Percentiles rank a stretch among this genome's conserved stretches.
phyloP scores from a whole-genome alignment of 2,113 vertebrate species.

The Gobiocypris rarus region DNA sequence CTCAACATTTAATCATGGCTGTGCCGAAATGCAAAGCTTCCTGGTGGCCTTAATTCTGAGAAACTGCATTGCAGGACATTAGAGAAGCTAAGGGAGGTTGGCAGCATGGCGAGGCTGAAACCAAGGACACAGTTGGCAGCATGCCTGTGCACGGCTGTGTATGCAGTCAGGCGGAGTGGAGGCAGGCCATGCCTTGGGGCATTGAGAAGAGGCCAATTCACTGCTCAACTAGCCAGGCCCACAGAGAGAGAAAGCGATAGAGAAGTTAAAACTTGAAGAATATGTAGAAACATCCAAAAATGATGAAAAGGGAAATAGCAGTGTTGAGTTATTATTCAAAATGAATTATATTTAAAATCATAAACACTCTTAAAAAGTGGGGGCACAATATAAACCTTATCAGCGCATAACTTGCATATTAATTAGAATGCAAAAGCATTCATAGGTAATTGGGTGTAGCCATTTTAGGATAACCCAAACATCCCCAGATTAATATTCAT shows the following conservation, averaged over 20 bases:
- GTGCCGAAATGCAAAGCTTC: slow-evolving; percentile 13
- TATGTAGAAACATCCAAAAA: not conserved
- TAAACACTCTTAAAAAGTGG: not conserved
- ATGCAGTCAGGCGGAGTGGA: slow-evolving; percentile 43
- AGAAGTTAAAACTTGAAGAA: slow-evolving; percentile 8
- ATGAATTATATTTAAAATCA: no score
- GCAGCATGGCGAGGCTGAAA: slow-evolving; percentile 45
- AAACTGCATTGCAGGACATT: slow-evolving; percentile 51
- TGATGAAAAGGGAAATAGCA: not conserved
- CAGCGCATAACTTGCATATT: not conserved
- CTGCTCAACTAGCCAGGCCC: slow-evolving; percentile 46
- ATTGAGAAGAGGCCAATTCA: slow-evolving; percentile 47
- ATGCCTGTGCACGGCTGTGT: slow-evolving; percentile 43
- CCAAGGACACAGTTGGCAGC: slow-evolving; percentile 46
- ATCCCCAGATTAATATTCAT: not conserved
- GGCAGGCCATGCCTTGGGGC: slow-evolving; percentile 44
- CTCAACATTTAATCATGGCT: not conserved
- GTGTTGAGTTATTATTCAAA: not conserved
- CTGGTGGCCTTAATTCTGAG: slow-evolving; percentile 42
- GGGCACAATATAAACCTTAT: not conserved
- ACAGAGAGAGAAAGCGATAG: slow-evolving; percentile 37
- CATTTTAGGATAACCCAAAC: not conserved
- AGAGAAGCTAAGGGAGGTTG: slow-evolving; percentile 42
- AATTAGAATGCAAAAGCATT: not conserved
- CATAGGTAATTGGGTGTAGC: not conserved